Base-by-base conservation (phyloP, 2,113 vertebrate genomes). In the Illadopsis cleaveri region DNA sequence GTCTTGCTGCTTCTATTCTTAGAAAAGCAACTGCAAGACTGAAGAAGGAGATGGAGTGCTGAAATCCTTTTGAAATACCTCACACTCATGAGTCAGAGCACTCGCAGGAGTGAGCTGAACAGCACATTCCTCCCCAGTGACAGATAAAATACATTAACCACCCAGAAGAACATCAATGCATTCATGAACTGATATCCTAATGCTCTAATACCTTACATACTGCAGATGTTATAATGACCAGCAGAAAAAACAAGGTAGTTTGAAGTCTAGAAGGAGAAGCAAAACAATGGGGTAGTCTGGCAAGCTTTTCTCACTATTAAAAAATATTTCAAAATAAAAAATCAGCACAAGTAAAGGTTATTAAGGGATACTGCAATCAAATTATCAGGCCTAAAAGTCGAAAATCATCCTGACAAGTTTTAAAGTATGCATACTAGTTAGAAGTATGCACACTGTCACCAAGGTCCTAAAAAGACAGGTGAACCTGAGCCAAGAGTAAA, bases 1-100 rank as follows among this genome's bases (percentile, higher is more conserved):
- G 71, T 40, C 82, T 80, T 83, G 82, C 47, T 90, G 79, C 38
- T 93, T 86, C 95, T 95, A 95, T 94, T 90, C 70, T 83, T 94
- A 92, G 94, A 77, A 90, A 86, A 83, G 68, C 76, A 92, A 93
- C 91, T 92, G 71, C 93, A 89, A 86, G 89, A 38, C 60, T 83
- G 60, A 90, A 86, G 92, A 90, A 92, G 56, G 80, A 85, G 71
- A 94, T 27, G 47, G 54, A 90, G 64, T 2, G 24, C 82, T 86
- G 68, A 90, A 90, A 93, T 51, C 86, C 71, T 89, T 93, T 14
- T 66, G 58, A 89, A 92, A 82, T 50, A 75, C 65, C 53, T 90
- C 16, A 0, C 23, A 50, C 82, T 88, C 88, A 33, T 95, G 94
- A 95, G 85, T 97, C 95, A 95, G 86, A 86, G 71, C 58, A 42